phyloP scores from a whole-genome alignment of 2,113 vertebrate species.

The Pelmatolapia mariae region DNA sequence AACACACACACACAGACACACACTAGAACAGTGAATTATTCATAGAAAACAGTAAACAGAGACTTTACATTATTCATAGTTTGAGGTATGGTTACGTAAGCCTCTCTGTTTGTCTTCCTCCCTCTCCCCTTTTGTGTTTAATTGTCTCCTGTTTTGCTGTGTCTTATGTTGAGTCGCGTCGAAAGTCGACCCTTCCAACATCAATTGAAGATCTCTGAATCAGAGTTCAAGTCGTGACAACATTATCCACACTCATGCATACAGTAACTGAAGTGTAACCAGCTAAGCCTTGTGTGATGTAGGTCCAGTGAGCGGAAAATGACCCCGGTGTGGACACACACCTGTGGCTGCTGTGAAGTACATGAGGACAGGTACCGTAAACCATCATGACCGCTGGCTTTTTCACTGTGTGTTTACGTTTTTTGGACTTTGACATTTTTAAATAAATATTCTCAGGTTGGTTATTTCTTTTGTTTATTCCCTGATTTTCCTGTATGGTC shows the following conservation, averaged over 20 bases:
- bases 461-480: not conserved
- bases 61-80: slow-evolving; percentile 35
- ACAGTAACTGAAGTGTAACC: not conserved
- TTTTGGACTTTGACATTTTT: not conserved
- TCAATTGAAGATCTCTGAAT: not conserved
- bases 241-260: not conserved
- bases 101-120: not conserved
- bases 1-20: not conserved
- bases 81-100: slow-evolving; percentile 27
- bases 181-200: not conserved
- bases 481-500: not conserved
- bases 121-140: not conserved
- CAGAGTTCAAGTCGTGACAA: not conserved
- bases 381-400: not conserved
- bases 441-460: not conserved
- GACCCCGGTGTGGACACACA: too few species aligned
- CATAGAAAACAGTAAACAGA: slow-evolving; percentile 12
- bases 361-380: not conserved
- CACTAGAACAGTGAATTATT: slow-evolving; percentile 17
- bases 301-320: not conserved
- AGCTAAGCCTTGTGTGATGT: not conserved
- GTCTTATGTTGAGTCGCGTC: not conserved
- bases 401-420: not conserved
- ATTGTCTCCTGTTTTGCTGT: not conserved
- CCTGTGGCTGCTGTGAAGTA: not conserved